These are phyloP conservation scores for Urophycis tenuis DNA, from an alignment of 2,797 vertebrate species.

Conservation along the genomic window DNA sequence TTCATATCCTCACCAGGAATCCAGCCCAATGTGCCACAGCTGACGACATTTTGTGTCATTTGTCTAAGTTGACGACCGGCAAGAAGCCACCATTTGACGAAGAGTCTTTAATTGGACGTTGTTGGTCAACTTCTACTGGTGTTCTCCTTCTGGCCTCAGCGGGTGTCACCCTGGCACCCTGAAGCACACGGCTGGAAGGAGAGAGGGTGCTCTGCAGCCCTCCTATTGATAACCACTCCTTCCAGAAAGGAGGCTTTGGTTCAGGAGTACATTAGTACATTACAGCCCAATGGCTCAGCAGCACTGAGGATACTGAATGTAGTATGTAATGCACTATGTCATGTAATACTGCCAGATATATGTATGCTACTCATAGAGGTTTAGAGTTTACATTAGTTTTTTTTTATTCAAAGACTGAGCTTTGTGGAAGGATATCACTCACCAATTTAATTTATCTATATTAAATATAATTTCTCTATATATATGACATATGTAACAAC, in stretches of 20 bases:
- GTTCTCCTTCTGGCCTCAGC: neutral
- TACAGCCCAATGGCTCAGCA: no score
- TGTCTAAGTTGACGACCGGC: conserved; percentile 41
- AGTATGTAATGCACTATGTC: no score
- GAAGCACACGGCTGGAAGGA: conserved; percentile 59
- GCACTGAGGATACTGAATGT: no score
- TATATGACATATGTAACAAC: no score
- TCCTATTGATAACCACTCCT: conserved; percentile 28
- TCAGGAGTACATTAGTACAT: no score
- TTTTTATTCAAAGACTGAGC: no score
- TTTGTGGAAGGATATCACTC: no score
- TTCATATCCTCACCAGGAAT: conserved; percentile 35
- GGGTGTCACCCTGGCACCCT: conserved; percentile 19
- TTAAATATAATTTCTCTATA: no score
- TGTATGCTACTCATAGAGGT: no score
- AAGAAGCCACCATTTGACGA: conserved; percentile 24
- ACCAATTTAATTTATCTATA: no score
- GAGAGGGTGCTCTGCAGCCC: conserved; percentile 45
- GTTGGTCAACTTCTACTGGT: neutral
- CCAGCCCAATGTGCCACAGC: conserved; percentile 34
- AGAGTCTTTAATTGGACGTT: conserved; percentile 33
- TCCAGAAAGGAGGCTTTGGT: neutral
- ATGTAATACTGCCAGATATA: no score
- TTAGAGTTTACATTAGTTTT: no score
- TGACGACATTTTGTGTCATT: conserved; percentile 34